These are phyloP conservation scores for Montipora capricornis DNA, from an alignment of 64 coral and sea anemone genomes.

Conservation along the genomic window DNA sequence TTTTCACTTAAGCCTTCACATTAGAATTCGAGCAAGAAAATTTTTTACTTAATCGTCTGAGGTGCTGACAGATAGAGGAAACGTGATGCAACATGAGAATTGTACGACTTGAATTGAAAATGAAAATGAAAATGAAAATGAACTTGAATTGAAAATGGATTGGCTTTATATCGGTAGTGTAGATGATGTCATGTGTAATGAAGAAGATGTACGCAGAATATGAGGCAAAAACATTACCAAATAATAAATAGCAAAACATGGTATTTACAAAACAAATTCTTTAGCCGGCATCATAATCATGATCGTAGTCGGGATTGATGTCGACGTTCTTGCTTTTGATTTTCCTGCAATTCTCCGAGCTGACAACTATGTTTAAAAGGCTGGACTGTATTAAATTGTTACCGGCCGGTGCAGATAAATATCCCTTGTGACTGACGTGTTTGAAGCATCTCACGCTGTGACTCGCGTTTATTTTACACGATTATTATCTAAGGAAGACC, in stretches of 20 bases:
- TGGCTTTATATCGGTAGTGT: too few relatives aligned
- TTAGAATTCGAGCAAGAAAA: slow-evolving; percentile 69
- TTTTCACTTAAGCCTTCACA: not conserved
- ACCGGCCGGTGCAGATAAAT: slow-evolving; percentile 60
- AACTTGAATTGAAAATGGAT: slow-evolving; percentile 18
- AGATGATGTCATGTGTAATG: too few relatives aligned
- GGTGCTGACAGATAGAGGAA: slow-evolving; percentile 67
- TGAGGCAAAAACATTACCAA: too few relatives aligned
- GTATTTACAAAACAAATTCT: too few relatives aligned
- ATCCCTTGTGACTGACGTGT: slow-evolving; percentile 59
- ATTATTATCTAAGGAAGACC: slow-evolving; percentile 54
- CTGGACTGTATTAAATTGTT: slow-evolving; percentile 58
- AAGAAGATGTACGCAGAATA: too few relatives aligned
- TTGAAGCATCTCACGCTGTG: slow-evolving; percentile 58
- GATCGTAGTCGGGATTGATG: slow-evolving; percentile 56
- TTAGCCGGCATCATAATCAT: slow-evolving; percentile 39
- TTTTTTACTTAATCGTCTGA: slow-evolving; percentile 61
- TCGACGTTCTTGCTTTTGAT: slow-evolving; percentile 70
- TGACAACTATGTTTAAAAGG: slow-evolving; percentile 68
- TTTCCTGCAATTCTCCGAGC: slow-evolving; percentile 68
- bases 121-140: not conserved
- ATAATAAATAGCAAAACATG: too few relatives aligned
- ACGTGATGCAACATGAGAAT: slow-evolving; percentile 59
- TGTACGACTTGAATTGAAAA: slow-evolving; percentile 12
- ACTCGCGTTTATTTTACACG: slow-evolving; percentile 61